phyloP scores from a whole-genome alignment of 1,140 invertebrate genomes.

The Anthonomus grandis region DNA sequence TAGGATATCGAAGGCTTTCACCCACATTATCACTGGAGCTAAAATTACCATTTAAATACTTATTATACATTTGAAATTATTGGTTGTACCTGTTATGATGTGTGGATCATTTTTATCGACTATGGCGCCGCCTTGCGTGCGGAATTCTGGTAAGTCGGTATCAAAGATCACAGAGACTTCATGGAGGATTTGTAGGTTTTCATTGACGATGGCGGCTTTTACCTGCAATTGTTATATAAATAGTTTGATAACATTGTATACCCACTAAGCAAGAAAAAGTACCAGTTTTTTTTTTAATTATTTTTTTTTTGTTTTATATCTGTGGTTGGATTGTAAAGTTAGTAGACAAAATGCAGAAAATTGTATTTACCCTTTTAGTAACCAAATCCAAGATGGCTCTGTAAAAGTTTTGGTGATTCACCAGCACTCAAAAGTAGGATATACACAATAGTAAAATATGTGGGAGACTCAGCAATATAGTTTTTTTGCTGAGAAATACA shows the following conservation, averaged over 20 bases:
- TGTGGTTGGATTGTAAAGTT: neutral
- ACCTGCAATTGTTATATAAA: too few relatives aligned
- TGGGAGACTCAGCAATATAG: too few relatives aligned
- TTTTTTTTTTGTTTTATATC: neutral
- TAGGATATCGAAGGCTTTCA: slow-evolving; percentile 90
- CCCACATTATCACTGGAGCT: slow-evolving; percentile 88
- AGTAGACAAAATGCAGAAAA: neutral
- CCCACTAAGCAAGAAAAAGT: too few relatives aligned
- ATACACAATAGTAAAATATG: too few relatives aligned
- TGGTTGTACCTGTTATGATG: slow-evolving; percentile 62
- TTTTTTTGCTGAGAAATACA: too few relatives aligned
- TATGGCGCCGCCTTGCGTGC: slow-evolving; percentile 78
- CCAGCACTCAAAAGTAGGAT: too few relatives aligned
- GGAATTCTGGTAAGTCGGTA: slow-evolving; percentile 85
- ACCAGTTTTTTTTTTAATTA: neutral
- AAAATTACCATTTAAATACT: neutral
- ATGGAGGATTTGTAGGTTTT: slow-evolving; percentile 68
- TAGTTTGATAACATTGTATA: too few relatives aligned
- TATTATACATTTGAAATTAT: too few relatives aligned
- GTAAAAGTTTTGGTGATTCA: neutral
- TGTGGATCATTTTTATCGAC: slow-evolving; percentile 55
- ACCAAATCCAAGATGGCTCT: neutral
- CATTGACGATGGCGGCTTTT: slow-evolving; percentile 83
- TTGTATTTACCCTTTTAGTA: neutral
- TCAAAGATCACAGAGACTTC: slow-evolving; percentile 86